Conservation (phyloP, 2,888 invertebrate species). For the Folsomia manolachei region DNA sequence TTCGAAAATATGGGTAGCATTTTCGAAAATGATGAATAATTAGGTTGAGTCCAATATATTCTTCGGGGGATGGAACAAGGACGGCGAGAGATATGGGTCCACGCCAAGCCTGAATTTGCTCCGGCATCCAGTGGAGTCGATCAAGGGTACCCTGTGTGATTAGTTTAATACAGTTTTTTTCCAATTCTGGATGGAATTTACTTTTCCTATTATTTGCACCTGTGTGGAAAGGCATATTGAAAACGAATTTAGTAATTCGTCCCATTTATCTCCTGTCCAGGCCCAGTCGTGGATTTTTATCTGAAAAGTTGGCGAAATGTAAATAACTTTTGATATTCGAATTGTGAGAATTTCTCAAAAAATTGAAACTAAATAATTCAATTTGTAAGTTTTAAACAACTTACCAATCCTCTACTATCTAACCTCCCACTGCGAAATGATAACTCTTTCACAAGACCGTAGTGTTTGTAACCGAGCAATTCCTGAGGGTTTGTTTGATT, state of each 20-base stretch:
- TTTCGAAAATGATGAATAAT: constrained; percentile 26
- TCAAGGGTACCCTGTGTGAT: constrained; percentile 82
- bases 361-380: too few relatives aligned
- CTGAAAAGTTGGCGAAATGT: constrained; percentile 4
- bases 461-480: background rate
- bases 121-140: constrained; percentile 69
- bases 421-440: constrained; percentile 32
- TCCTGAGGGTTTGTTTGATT: too few relatives aligned
- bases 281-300: constrained; percentile 33
- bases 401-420: constrained; percentile 38
- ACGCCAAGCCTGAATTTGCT: constrained; percentile 76
- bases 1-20: constrained; percentile 30
- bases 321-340: background rate
- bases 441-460: constrained; percentile 12
- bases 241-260: constrained; percentile 26
- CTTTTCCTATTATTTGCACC: too few relatives aligned
- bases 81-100: constrained; percentile 80
- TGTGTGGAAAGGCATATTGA: constrained; percentile 36
- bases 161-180: too few relatives aligned
- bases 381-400: too few relatives aligned
- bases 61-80: constrained; percentile 60
- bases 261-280: constrained; percentile 31
- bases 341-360: too few relatives aligned
- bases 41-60: constrained; percentile 31
- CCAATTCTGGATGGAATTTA: background rate